These are phyloP conservation scores for Mesocentrotus franciscanus DNA, from an alignment of 53 echinoderm and acorn worm genomes.

Conservation along the genomic window DNA sequence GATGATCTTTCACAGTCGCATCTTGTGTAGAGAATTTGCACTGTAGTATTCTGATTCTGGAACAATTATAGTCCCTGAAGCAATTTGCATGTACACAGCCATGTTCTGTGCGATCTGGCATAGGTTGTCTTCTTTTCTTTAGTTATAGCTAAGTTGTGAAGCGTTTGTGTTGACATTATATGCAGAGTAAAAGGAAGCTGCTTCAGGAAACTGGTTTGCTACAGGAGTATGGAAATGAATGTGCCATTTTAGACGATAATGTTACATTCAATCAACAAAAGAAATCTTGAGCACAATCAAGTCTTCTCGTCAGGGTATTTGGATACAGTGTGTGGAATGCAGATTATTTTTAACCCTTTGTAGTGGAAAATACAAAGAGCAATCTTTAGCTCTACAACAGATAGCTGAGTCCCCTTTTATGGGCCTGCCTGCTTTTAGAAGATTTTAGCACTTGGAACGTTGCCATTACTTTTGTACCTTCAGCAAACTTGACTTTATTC, in stretches of 20 bases:
- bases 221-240: background rate
- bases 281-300: background rate
- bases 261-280: background rate
- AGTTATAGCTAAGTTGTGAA: background rate
- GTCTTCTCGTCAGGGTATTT: background rate
- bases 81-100: too few species aligned
- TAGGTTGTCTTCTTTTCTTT: background rate
- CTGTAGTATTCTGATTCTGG: background rate
- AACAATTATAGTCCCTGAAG: background rate
- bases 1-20: background rate
- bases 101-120: background rate
- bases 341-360: background rate
- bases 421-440: background rate
- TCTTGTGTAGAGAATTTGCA: background rate
- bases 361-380: background rate
- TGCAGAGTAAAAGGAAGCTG: background rate
- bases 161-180: background rate
- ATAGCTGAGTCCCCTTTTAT: background rate
- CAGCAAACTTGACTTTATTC: background rate
- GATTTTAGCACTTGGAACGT: background rate
- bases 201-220: background rate
- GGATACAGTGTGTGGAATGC: background rate
- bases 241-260: background rate
- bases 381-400: background rate
- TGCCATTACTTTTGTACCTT: constrained; percentile 16